These are phyloP conservation scores for Polydrusus tereticollis DNA, from an alignment of 2,888 invertebrate genomes.

Conservation along the genomic window DNA sequence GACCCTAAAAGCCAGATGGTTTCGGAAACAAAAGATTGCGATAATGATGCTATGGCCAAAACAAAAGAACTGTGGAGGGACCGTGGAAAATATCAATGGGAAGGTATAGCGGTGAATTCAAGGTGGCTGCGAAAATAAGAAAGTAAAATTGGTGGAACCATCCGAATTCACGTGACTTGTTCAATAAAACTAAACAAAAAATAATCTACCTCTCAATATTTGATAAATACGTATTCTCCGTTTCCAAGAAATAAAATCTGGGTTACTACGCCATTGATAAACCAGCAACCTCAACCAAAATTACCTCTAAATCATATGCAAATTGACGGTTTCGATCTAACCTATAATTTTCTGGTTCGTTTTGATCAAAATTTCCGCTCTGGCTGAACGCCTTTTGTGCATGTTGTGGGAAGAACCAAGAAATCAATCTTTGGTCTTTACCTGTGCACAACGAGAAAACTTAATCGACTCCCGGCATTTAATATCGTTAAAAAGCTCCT, in stretches of 20 bases:
- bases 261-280: constrained; percentile 20
- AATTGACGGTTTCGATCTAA: constrained; percentile 35
- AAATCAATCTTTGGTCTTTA: constrained; percentile 4
- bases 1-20: constrained; percentile 45
- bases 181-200: background rate
- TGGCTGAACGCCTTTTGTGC: constrained; percentile 26
- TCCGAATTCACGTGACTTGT: background rate
- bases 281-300: background rate
- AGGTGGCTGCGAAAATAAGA: background rate
- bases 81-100: constrained; percentile 4
- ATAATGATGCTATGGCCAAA: constrained; percentile 21
- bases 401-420: constrained; percentile 32
- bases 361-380: constrained; percentile 41
- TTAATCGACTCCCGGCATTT: constrained; percentile 26
- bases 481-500: constrained; percentile 20
- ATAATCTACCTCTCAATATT: background rate
- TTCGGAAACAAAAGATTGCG: constrained; percentile 10
- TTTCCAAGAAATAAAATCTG: constrained; percentile 9
- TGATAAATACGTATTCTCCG: background rate
- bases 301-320: constrained; percentile 42
- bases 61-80: constrained; percentile 20
- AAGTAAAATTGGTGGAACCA: background rate
- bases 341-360: constrained; percentile 48
- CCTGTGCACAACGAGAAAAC: constrained; percentile 1
- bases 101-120: background rate